A percentile compares a stretch with the other conserved stretches of the same genome.
Conservation (phyloP, 2,888 invertebrate species). For the Strigamia transsilvanica region DNA sequence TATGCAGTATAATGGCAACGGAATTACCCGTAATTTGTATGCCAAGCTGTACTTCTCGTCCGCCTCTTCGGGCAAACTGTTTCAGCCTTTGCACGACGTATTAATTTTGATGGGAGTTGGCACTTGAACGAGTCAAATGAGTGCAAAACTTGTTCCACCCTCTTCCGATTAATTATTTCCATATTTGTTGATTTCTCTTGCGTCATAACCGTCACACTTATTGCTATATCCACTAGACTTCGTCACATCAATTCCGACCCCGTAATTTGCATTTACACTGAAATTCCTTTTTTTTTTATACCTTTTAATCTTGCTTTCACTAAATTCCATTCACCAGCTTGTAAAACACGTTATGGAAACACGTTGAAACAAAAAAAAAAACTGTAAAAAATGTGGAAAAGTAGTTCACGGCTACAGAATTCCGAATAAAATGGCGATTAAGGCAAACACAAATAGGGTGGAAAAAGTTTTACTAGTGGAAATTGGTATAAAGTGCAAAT, state of each 20-base stretch:
- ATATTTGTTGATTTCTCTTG: constrained; percentile 8
- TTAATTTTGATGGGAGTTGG: constrained; percentile 48
- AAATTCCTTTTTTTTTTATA: not conserved
- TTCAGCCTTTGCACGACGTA: constrained; percentile 49
- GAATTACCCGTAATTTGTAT: constrained; percentile 49
- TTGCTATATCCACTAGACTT: too few relatives aligned
- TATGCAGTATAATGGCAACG: constrained; percentile 46
- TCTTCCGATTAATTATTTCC: constrained; percentile 48
- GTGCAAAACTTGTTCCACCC: constrained; percentile 43
- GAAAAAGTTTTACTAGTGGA: not conserved
- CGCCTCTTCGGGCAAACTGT: constrained; percentile 48
- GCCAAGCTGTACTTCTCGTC: constrained; percentile 48
- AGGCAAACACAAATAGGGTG: not conserved
- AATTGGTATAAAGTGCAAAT: constrained; percentile 46
- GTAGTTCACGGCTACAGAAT: not conserved
- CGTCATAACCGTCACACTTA: not conserved
- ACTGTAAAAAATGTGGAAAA: not conserved
- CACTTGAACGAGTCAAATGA: constrained; percentile 43
- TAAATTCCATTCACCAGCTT: constrained; percentile 29
- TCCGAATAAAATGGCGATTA: not conserved
- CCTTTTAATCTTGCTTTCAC: not conserved
- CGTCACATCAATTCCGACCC: not conserved
- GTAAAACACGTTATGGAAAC: constrained; percentile 24
- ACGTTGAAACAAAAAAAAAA: not conserved
- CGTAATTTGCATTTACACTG: constrained; percentile 27